Evolutionary conservation across 2,113 vertebrate species (phyloP).

Genomic region (Microcebus lehilahytsara): DNA sequence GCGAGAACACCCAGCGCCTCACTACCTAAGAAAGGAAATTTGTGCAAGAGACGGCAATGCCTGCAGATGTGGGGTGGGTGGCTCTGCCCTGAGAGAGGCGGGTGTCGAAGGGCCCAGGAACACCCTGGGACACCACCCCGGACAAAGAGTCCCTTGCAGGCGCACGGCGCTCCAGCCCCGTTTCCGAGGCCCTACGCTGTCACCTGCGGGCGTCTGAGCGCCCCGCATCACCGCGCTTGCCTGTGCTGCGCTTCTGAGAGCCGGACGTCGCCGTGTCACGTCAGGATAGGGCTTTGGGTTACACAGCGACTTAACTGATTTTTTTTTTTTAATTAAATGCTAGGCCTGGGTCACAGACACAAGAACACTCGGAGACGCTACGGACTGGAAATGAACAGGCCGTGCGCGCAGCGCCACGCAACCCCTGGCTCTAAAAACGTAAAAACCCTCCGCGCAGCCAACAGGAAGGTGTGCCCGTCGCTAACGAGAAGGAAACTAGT

Average conservation of each 20-base stretch:
- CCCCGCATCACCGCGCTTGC: no score
- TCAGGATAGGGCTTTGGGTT: neutral
- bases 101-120: neutral
- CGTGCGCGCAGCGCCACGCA: neutral
- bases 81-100: neutral
- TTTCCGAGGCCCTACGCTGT: accelerated
- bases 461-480: accelerated
- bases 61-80: accelerated
- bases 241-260: neutral
- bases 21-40: neutral
- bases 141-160: neutral
- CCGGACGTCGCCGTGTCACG: accelerated
- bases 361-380: no score
- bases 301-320: neutral
- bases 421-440: neutral
- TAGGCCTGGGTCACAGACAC: neutral
- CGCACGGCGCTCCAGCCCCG: accelerated
- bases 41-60: neutral
- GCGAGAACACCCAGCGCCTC: neutral
- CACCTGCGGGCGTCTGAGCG: neutral
- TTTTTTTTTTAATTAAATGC: neutral
- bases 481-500: no score
- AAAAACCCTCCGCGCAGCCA: neutral
- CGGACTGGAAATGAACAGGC: accelerated
- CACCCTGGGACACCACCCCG: neutral